Percentiles rank a stretch among this genome's conserved stretches.
Evolutionary conservation across 2,797 vertebrate genomes (phyloP).

Genomic region (Sphaeramia orbicularis): DNA sequence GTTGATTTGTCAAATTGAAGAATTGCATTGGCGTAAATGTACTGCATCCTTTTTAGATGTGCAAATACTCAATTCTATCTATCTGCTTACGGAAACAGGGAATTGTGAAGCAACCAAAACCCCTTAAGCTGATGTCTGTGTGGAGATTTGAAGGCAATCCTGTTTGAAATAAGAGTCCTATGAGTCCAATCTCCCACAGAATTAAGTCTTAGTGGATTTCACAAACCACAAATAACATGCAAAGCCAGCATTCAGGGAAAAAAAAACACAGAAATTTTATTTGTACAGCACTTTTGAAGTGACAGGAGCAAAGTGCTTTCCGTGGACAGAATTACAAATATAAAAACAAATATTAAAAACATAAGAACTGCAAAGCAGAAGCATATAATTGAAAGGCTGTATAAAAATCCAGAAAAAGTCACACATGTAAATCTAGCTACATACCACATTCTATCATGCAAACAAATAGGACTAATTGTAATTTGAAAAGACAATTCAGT

Average conservation of each 20-base stretch:
- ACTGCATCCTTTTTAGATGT: constrained; percentile 1
- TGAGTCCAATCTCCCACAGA: constrained; percentile 4
- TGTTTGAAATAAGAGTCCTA: background rate
- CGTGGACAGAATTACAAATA: no score
- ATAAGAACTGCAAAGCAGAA: no score
- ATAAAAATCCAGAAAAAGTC: no score
- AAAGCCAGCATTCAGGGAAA: background rate
- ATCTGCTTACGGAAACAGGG: background rate
- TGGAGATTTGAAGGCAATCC: constrained; percentile 5
- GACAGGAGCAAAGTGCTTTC: no score
- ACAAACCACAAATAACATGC: constrained; percentile 15
- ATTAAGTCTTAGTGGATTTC: constrained; percentile 18
- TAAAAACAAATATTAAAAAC: no score
- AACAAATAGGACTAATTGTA: no score
- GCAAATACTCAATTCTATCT: background rate
- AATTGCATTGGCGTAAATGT: constrained; percentile 27
- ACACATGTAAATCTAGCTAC: no score
- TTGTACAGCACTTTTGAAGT: no score
- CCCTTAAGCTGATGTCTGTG: constrained; percentile 2
- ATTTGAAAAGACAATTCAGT: no score
- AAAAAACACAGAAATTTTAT: no score
- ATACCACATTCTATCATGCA: no score
- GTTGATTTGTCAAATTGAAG: constrained; percentile 49
- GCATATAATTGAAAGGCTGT: no score
- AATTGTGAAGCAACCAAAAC: constrained; percentile 11